phyloP scores from a whole-genome alignment of 2,888 invertebrate species.

The Lysandra bellargus region DNA sequence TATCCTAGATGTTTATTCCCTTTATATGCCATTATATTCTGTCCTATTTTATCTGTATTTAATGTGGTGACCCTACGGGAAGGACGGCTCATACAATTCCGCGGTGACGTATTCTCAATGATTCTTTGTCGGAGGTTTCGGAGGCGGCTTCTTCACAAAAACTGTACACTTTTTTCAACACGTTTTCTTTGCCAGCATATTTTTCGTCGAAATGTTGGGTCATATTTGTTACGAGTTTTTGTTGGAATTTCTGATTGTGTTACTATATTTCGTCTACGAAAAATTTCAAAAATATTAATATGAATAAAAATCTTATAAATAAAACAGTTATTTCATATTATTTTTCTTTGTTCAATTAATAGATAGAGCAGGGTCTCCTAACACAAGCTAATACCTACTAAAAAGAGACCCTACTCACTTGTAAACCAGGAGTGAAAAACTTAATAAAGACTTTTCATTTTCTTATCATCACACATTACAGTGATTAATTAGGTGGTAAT shows the following conservation, averaged over 20 bases:
- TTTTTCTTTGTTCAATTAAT: too few species aligned
- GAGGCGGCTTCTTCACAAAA: neutral
- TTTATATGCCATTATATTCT: too few species aligned
- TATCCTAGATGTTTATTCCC: too few species aligned
- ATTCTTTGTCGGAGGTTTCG: slow-evolving; percentile 7
- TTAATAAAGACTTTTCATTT: too few species aligned
- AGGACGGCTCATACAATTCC: neutral
- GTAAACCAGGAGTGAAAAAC: too few species aligned
- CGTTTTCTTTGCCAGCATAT: slow-evolving; percentile 7
- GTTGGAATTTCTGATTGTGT: neutral
- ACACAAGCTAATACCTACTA: too few species aligned
- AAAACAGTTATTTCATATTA: too few species aligned
- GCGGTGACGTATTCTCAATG: slow-evolving; percentile 6
- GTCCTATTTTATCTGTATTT: neutral
- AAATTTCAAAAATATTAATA: neutral
- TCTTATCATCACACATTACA: too few species aligned
- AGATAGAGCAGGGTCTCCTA: too few species aligned
- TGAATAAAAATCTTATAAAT: too few species aligned
- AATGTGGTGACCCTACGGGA: neutral
- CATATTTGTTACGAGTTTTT: neutral
- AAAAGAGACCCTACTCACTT: too few species aligned
- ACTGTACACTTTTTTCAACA: neutral
- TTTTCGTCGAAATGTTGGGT: neutral
- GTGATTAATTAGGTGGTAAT: too few species aligned
- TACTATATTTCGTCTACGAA: neutral